phyloP scores from a whole-genome alignment of 2,797 vertebrate species.

The Malacoctenus gilli region DNA sequence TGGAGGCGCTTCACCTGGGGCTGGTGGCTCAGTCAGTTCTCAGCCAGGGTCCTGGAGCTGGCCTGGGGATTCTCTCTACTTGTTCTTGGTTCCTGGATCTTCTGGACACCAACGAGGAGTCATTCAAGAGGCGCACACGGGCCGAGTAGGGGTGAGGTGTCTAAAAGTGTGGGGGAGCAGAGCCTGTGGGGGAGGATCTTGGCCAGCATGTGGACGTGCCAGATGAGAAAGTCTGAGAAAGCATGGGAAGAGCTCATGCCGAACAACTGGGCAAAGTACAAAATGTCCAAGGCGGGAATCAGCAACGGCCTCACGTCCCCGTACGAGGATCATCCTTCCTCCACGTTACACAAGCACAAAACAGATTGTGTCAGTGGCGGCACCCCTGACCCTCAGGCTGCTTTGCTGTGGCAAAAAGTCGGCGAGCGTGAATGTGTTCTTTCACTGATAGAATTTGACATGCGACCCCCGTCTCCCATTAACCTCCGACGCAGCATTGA shows the following conservation, averaged over 20 bases:
- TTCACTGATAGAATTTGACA: constrained; percentile 86
- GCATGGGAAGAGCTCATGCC: constrained; percentile 82
- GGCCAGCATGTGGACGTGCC: constrained; percentile 68
- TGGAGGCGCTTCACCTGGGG: constrained; percentile 84
- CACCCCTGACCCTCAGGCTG: constrained; percentile 55
- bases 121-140: constrained; percentile 35
- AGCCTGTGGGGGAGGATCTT: constrained; percentile 82
- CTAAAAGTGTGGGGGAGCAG: constrained; percentile 23
- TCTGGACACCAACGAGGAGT: constrained; percentile 69
- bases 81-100: constrained; percentile 78
- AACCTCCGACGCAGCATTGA: constrained; percentile 89
- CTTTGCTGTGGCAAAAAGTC: constrained; percentile 72
- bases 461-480: constrained; percentile 87
- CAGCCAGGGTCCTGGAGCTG: constrained; percentile 86
- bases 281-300: constrained; percentile 73
- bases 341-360: constrained; percentile 50
- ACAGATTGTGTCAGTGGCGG: constrained; percentile 43
- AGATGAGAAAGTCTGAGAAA: constrained; percentile 58
- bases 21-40: constrained; percentile 90
- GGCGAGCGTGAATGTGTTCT: constrained; percentile 78
- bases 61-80: constrained; percentile 81
- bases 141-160: constrained; percentile 35
- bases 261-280: constrained; percentile 83
- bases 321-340: constrained; percentile 66
- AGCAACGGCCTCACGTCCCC: constrained; percentile 78